These are phyloP conservation scores for Eueides isabella DNA, from an alignment of 1,140 invertebrate genomes.

Conservation along the genomic window DNA sequence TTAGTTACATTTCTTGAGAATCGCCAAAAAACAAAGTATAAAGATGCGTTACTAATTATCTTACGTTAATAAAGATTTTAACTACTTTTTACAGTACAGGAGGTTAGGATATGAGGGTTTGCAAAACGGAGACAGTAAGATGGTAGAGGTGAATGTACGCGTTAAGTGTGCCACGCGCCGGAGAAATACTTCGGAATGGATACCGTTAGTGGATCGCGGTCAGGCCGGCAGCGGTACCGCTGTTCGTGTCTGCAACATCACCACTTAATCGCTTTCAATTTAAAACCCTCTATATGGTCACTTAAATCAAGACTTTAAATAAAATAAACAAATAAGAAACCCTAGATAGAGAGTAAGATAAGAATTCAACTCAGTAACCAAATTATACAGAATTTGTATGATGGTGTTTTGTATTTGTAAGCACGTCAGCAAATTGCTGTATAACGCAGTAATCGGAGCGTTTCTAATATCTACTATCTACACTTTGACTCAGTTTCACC, in stretches of 20 bases:
- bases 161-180: constrained; percentile 78
- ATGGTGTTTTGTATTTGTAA: not conserved
- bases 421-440: constrained; percentile 48
- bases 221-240: constrained; percentile 70
- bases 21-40: not conserved
- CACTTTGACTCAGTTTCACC: constrained; percentile 80
- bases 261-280: constrained; percentile 40
- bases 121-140: constrained; percentile 51
- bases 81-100: not conserved
- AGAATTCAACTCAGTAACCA: not conserved
- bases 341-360: too few species aligned
- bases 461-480: constrained; percentile 81
- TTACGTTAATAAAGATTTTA: not conserved
- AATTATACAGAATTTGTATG: not conserved
- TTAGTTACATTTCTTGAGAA: constrained; percentile 29
- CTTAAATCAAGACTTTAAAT: not conserved
- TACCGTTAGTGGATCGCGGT: constrained; percentile 81
- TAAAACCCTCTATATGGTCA: constrained; percentile 11
- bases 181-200: constrained; percentile 78
- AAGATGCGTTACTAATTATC: not conserved
- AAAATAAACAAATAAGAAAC: not conserved
- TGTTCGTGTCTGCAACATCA: constrained; percentile 52
- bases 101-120: constrained; percentile 16
- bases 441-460: constrained; percentile 78
- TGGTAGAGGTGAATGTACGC: constrained; percentile 77